Base-by-base conservation (phyloP, 2,888 invertebrate genomes). In the Hypolimnas misippus region DNA sequence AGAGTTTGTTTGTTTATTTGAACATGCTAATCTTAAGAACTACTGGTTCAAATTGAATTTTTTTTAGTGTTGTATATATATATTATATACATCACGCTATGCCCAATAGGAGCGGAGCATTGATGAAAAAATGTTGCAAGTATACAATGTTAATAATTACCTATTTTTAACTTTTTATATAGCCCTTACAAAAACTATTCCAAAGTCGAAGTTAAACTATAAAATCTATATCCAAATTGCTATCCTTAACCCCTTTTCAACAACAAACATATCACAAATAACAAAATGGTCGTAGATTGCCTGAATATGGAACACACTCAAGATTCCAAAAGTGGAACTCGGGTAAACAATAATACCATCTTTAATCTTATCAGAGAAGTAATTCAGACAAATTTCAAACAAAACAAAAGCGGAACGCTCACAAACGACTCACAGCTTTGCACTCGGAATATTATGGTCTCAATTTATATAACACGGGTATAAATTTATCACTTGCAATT, bases 401-500 rank as follows among this genome's bases (percentile, higher is more conserved):
- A 65, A 64, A 69, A 61, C 57, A 63, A 65, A 52, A 50, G 59
- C 55, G 50, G 54, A 38, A 61, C 65, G 51, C 21, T 46, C 16
- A 56, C 66, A 63, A 61, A 68, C 62, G 65, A 75, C 64, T 73
- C 56, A 63, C 69, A 68, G 65, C 73, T 72, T 67, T 74, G 62
- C 61, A 62, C 55, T 42, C 42, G 53, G 51, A 68, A 63, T 56
- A 61, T 67, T 74, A 73, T 66, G 70, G 72, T 71, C 67, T 66
- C 71, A 70, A 76, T 74, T 76, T 73, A 70, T 73, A 60, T 63
- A 69, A 63, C 65, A 62, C 58, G 14, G 55, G 56, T 65, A 69
- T 72, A 69, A 69, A 76, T 79, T 75, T 81, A 82, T 79, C 76
- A 79, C 77, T 76, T 78, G 78, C 76, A 81, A 79, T 80, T 78